Evolutionary conservation across 2,888 invertebrate species (phyloP), one percentile per base, ranked within the genome.

Genomic region (Eretmocerus hayati): DNA sequence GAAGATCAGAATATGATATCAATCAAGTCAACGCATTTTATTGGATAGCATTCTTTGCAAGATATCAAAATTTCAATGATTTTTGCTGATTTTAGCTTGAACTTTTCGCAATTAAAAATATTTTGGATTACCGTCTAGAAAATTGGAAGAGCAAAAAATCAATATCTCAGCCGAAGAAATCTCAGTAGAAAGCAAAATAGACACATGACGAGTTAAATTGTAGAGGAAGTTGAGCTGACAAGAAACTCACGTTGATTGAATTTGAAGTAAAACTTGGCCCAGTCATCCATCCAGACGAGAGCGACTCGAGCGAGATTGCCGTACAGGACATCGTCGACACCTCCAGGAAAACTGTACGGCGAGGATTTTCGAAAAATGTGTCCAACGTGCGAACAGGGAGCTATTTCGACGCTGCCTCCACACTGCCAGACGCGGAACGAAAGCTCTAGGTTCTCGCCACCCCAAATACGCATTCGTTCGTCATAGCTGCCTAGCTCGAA

Each of bases 221-320:
- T n/a, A n/a, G n/a, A n/a, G n/a, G n/a, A n/a, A n/a, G n/a, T n/a
- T n/a, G n/a, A n/a, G n/a, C n/a, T n/a, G n/a, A n/a, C n/a, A n/a
- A n/a, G n/a, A n/a, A n/a, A n/a, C 58, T 61, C 60, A 76, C 78
- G 76, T 39, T 78, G 83, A 64, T 90, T 91, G 59, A 90, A 87
- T 66, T 87, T 88, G 68, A 91, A 90, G 64, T 85, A 90, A 71
- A 94, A 93, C 54, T 89, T 85, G 11, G 89, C 86, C 88, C 95
- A 96, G 46, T 96, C 89, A 66, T 97, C 97, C 89, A 99, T 90
- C 97, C 97, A 99, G 0, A 96, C 96, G 2, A 88, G 77, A 1
- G 95, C 95, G 0, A 93, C 94, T 49, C 99, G 76, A 0, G 92
- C 93, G 30, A 95, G 76, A 74, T 99, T 99, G 0, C 86, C 80